Conservation (phyloP, 1,140 invertebrate species). For the Thereuonema tuberculata region DNA sequence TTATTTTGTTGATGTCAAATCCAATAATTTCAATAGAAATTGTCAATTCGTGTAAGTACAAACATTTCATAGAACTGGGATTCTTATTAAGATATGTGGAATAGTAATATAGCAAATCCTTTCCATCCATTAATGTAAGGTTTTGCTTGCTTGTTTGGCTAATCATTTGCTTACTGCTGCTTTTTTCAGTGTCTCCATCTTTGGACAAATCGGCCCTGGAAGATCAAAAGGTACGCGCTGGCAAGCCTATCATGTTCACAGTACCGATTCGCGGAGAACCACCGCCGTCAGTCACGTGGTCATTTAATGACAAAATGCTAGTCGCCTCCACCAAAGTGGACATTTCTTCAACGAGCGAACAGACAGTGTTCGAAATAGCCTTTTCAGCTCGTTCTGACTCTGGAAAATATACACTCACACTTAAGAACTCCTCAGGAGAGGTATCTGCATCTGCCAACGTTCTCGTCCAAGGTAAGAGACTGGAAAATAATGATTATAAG, state of each 20-base stretch:
- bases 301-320: slow-evolving; percentile 64
- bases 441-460: slow-evolving; percentile 69
- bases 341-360: slow-evolving; percentile 52
- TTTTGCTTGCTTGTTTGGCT: too few species aligned
- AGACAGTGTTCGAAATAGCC: slow-evolving; percentile 72
- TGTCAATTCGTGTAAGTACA: too few species aligned
- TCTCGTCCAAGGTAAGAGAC: slow-evolving; percentile 57
- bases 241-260: slow-evolving; percentile 73
- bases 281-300: slow-evolving; percentile 74
- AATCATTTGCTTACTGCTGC: too few species aligned
- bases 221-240: slow-evolving; percentile 77
- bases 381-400: slow-evolving; percentile 64
- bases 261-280: slow-evolving; percentile 57
- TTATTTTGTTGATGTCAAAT: too few species aligned
- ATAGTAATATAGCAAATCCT: too few species aligned
- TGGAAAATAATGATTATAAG: too few species aligned
- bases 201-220: slow-evolving; percentile 69
- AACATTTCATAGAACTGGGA: too few species aligned
- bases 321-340: slow-evolving; percentile 47
- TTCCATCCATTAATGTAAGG: too few species aligned
- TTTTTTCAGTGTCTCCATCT: slow-evolving; percentile 51
- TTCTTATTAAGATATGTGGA: too few species aligned
- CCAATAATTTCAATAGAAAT: too few species aligned
- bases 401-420: slow-evolving; percentile 66
- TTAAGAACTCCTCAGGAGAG: slow-evolving; percentile 70